Base-by-base conservation (phyloP, 64 coral and sea anemone species). In the Montipora capricornis region DNA sequence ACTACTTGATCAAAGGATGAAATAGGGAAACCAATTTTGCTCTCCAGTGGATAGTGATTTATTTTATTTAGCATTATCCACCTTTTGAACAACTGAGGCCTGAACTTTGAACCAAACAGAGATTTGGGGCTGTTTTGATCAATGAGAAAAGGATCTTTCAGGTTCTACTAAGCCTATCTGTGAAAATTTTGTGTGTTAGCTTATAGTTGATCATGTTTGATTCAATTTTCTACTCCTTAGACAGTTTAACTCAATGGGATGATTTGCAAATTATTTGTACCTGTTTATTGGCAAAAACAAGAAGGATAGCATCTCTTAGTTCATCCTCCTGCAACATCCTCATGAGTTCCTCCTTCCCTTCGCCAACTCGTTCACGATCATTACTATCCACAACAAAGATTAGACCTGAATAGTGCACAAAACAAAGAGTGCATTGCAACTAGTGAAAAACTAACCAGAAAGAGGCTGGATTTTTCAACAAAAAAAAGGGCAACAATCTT, bases 311-410 rank as follows among this genome's bases (percentile, higher is more conserved):
- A 58, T 98, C 96, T 83, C 96, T 90, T 4, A 98, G 94, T 77
- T 98, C 96, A n/a, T 98, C 96, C 90, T 98, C 96, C 14, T 49
- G 62, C 87, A 98, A 74, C 96, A 98, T 98, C 84, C 91, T 79
- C 47, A 26, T 91, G 50, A 98, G 73, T 74, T 98, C 96, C 16
- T 98, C 96, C 68, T 88, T 93, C 0, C 94, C 96, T 91, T 98
- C 96, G 19, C 68, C 70, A 17, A 89, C 83, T 79, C 96, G 77
- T 49, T 98, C 96, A 2, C 96, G 90, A 88, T 98, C 96, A 52
- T 98, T 98, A 61, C 96, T 98, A 77, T 98, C 96, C 59, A 98
- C 96, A 16, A 98, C 96, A 49, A 98, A 98, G 20, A 98, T 98
- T 48, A 98, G 82, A 68, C 16, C 55, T 48, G 16, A 95, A 83